Evolutionary conservation across 53 echinoderm and acorn worm species (phyloP), one percentile per base, ranked within the genome.

Genomic region (Stichopus horrens): DNA sequence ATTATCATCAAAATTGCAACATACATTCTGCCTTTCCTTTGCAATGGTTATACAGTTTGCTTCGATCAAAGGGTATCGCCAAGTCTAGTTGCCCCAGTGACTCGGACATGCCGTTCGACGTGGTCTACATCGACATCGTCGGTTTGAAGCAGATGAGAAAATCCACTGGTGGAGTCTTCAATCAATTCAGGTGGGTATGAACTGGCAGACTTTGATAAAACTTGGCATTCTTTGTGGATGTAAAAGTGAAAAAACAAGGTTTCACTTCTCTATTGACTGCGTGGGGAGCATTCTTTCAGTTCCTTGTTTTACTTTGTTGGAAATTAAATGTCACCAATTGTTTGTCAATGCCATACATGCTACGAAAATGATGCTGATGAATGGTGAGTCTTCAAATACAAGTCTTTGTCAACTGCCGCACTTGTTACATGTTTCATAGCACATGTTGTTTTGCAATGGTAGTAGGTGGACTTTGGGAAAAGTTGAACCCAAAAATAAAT

Each of bases 91-190:
- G 99, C 71, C 99, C 99, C 1, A 79, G 93, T 20, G 90, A 89
- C 73, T 92, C 94, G 16, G 90, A 91, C 55, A 86, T 90, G 7
- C 92, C 93, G 8, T 93, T 96, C 86, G 93, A 99, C 68, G 82
- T 99, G 8, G 90, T 99, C 67, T 99, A 96, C 90, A 99, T 99
- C 14, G 99, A 99, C 73, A 99, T 99, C 21, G 99, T 99, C 4
- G 99, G 99, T 52, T 81, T 99, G 93, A 99, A 99, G 53, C 99
- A 99, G 75, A 94, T 99, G 77, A 99, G 95, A 90, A 99, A 99
- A 77, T 89, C 93, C 23, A 88, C 93, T 5, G 99, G 94, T 14
- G 90, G 86, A 7, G 88, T 96, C 58, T 98, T 96, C 93, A 91
- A 94, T 23, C 96, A 96, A 66, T 96, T 98, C 89, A 98, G 91